Evolutionary conservation across 2,797 vertebrate species (phyloP).

Genomic region (Lophotriccus pileatus): DNA sequence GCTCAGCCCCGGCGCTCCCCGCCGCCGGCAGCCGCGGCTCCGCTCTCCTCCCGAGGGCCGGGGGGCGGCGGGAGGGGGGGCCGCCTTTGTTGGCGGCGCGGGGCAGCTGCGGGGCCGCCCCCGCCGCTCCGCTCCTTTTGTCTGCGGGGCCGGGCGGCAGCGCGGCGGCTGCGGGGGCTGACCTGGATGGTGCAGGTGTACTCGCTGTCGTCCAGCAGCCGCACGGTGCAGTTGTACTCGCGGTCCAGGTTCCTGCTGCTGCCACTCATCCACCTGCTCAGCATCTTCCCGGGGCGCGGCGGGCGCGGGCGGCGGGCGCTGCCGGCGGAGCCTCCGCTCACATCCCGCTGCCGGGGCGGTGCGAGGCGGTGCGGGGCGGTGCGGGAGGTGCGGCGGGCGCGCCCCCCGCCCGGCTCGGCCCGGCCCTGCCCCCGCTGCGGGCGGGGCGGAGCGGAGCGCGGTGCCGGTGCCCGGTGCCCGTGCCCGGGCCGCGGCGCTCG

Average conservation of each 20-base stretch:
- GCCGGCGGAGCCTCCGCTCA: neutral
- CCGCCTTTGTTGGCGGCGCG: neutral
- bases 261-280: slow-evolving; percentile 97
- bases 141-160: neutral
- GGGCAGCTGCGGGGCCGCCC: neutral
- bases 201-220: slow-evolving; percentile 97
- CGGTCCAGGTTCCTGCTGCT: slow-evolving; percentile 97
- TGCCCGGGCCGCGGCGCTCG: neutral
- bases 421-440: slow-evolving; percentile 13
- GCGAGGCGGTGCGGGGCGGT: neutral
- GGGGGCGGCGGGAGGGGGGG: neutral
- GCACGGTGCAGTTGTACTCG: slow-evolving; percentile 95
- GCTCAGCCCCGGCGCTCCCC: neutral
- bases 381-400: neutral
- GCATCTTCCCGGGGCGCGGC: slow-evolving; percentile 84
- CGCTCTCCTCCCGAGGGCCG: neutral
- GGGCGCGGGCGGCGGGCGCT: slow-evolving; percentile 45
- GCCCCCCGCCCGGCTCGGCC: neutral
- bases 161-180: neutral
- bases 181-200: slow-evolving; percentile 98
- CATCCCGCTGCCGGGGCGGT: neutral
- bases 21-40: neutral
- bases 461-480: neutral
- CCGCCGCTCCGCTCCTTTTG: neutral
- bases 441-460: neutral